These are phyloP conservation scores for Hirtodrosophila alboralis DNA, from an alignment of 2,888 invertebrate species.

Conservation along the genomic window DNA sequence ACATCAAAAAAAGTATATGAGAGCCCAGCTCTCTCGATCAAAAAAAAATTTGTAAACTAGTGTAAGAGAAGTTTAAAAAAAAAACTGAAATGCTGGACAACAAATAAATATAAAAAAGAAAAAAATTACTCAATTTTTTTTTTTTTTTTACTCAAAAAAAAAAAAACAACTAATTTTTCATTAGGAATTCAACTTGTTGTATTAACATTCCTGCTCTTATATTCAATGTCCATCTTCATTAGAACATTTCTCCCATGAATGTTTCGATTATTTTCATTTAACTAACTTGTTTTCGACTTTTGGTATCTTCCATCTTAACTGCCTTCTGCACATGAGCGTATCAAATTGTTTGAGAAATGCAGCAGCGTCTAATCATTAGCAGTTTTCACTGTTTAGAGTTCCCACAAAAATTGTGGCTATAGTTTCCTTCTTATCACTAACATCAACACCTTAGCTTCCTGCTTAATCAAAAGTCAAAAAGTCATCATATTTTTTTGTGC, in stretches of 20 bases:
- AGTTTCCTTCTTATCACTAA: slow-evolving; percentile 37
- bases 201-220: not conserved
- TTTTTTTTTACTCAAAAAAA: no score
- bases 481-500: slow-evolving; percentile 46
- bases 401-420: slow-evolving; percentile 33
- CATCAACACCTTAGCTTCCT: slow-evolving; percentile 57
- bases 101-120: no score
- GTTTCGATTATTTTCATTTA: slow-evolving; percentile 55
- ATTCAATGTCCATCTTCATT: slow-evolving; percentile 7
- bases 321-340: slow-evolving; percentile 31
- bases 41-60: no score
- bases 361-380: slow-evolving; percentile 54
- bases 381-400: slow-evolving; percentile 55
- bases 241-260: slow-evolving; percentile 49
- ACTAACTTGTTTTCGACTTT: slow-evolving; percentile 14
- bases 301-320: slow-evolving; percentile 26
- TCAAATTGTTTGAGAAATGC: slow-evolving; percentile 56
- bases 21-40: no score
- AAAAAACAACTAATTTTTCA: no score
- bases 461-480: slow-evolving; percentile 51
- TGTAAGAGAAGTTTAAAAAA: no score
- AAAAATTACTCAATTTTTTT: no score
- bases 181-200: not conserved
- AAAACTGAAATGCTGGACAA: no score
- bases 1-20: no score